Evolutionary conservation across 53 echinoderm and acorn worm species (phyloP), one percentile per base, ranked within the genome.

Genomic region (Arbacia lixula): DNA sequence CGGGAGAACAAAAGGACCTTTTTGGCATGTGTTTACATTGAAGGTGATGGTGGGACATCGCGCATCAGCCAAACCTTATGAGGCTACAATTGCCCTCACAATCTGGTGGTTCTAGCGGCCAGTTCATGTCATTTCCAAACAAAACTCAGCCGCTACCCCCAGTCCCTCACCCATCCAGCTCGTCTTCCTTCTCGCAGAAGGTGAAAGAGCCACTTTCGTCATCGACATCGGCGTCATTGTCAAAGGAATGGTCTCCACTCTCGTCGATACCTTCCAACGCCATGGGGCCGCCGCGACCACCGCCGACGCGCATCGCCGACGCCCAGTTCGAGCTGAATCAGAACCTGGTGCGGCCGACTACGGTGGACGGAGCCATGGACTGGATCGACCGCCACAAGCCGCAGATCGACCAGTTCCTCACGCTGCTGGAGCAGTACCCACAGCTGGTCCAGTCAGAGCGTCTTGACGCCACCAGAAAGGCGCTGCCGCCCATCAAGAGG

Each of bases 351-450:
- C 88, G 84, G 6, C 85, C 84, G 30, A 84, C 91, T 19, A 89
- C 91, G 22, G 91, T 88, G 40, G 91, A 77, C 54, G 88, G 88
- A 36, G 94, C 94, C 3, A 50, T 86, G 17, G 88, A 91, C 37
- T 93, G 94, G 94, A 83, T 93, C 8, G 71, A 93, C 43, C 82
- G 89, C 46, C 90, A 88, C 42, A 78, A 85, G 17, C 86, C 75
- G 14, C 88, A 90, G 60, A 88, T 93, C 37, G 87, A 82, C 51
- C 86, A 86, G 28, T 85, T 91, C 63, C 68, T 91, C 55, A 85
- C 74, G 22, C 41, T 93, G 29, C 68, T 93, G 61, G 91, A 93
- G 34, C 55, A 91, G 20, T 93, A 88, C 57, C 94, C 94, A 3
- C 85, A 93, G 42, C 83, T 93, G 34, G 81, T 91, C 33, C 81